phyloP scores from a whole-genome alignment of 2,888 invertebrate species.

The Cyrtodaria siliqua region DNA sequence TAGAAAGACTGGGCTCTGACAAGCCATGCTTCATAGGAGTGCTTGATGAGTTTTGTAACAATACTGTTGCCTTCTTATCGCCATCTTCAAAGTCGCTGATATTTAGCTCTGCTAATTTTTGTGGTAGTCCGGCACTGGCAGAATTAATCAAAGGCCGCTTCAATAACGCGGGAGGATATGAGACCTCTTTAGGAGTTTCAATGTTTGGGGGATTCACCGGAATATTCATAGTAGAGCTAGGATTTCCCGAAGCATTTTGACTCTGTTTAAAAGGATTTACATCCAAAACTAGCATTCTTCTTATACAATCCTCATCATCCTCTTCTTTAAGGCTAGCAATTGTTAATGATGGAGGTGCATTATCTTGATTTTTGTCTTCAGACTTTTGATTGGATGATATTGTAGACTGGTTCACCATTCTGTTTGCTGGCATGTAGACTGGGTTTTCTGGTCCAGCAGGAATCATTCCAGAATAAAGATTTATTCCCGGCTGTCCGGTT shows the following conservation, averaged over 20 bases:
- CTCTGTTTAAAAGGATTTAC: slow-evolving; percentile 27
- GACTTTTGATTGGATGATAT: not conserved
- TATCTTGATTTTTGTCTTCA: too few species aligned
- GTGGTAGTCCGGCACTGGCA: too few species aligned
- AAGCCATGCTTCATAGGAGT: slow-evolving; percentile 5
- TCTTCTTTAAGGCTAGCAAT: not conserved
- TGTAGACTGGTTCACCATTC: not conserved
- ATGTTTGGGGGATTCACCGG: slow-evolving; percentile 11
- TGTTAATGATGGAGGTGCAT: not conserved
- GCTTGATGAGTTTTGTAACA: too few species aligned
- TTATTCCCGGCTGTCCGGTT: not conserved
- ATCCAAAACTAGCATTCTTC: slow-evolving; percentile 45
- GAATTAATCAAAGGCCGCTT: too few species aligned
- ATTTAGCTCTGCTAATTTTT: too few species aligned
- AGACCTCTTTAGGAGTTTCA: not conserved
- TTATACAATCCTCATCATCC: slow-evolving; percentile 6
- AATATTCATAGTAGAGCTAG: slow-evolving; percentile 8
- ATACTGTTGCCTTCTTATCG: too few species aligned
- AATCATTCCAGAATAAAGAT: not conserved
- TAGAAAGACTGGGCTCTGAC: not conserved
- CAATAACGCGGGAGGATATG: slow-evolving; percentile 34
- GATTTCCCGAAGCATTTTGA: too few species aligned
- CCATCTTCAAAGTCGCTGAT: too few species aligned
- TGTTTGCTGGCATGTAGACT: not conserved
- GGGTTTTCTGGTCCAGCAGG: not conserved